These are phyloP conservation scores for Epizoanthus rinbou DNA, from an alignment of 92 coral and sea anemone genomes.

Conservation along the genomic window DNA sequence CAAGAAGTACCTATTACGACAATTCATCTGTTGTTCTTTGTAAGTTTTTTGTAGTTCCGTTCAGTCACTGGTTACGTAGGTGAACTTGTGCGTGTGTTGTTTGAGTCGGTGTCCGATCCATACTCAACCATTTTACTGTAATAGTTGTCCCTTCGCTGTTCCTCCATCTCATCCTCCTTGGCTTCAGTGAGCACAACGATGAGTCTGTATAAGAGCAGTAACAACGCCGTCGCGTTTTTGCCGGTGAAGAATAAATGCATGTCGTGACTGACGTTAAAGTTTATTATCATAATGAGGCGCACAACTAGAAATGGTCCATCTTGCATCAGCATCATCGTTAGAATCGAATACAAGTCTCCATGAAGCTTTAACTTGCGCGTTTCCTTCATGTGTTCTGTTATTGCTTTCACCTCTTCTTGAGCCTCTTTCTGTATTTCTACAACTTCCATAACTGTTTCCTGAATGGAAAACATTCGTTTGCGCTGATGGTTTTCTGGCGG, in stretches of 20 bases:
- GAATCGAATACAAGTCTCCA: slow-evolving; percentile 91
- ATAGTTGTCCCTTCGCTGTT: slow-evolving; percentile 40
- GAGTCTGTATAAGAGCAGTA: slow-evolving; percentile 81
- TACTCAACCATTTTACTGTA: slow-evolving; percentile 26
- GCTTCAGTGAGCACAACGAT: slow-evolving; percentile 71
- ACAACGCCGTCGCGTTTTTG: slow-evolving; percentile 88
- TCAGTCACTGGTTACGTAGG: background rate
- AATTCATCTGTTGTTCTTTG: too few species aligned
- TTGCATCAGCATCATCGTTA: slow-evolving; percentile 93
- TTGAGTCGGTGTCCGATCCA: slow-evolving; percentile 29
- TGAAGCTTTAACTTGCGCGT: slow-evolving; percentile 80
- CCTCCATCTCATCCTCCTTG: slow-evolving; percentile 65
- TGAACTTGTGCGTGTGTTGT: slow-evolving; percentile 8
- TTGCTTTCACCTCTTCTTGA: slow-evolving; percentile 75
- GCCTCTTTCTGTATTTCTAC: slow-evolving; percentile 78
- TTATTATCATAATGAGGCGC: slow-evolving; percentile 75
- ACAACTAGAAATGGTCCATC: slow-evolving; percentile 95
- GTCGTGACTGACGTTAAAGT: slow-evolving; percentile 68
- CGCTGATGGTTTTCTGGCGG: slow-evolving; percentile 48
- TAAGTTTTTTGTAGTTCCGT: too few species aligned
- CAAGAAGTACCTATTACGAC: too few species aligned
- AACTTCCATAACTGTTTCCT: slow-evolving; percentile 78
- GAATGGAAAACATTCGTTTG: slow-evolving; percentile 65
- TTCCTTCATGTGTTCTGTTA: slow-evolving; percentile 79
- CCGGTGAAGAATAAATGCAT: slow-evolving; percentile 95